These are phyloP conservation scores for Hydroisotoma schaefferi DNA, from an alignment of 2,888 invertebrate genomes.

Conservation along the genomic window DNA sequence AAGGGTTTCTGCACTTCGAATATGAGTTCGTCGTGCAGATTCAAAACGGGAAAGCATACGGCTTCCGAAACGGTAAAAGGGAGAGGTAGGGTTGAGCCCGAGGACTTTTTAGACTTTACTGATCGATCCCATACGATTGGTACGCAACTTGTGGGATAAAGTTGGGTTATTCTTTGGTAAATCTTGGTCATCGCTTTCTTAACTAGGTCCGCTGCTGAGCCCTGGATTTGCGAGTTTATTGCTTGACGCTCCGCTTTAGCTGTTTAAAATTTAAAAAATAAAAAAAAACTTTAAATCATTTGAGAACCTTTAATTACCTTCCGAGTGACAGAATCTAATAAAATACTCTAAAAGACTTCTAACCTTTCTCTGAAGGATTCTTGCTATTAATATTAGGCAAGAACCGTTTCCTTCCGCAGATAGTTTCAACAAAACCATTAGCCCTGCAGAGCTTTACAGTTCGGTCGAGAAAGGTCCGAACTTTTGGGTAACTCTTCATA, in stretches of 20 bases:
- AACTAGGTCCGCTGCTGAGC: conserved; percentile 92
- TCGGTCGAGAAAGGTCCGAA: conserved; percentile 62
- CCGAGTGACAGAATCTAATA: background rate
- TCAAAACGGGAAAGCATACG: conserved; percentile 70
- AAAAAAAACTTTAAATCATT: too few species aligned
- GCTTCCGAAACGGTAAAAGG: conserved; percentile 10
- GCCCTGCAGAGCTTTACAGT: conserved; percentile 64
- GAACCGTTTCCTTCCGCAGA: conserved; percentile 73
- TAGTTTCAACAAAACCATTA: conserved; percentile 77
- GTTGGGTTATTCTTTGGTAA: conserved; percentile 59
- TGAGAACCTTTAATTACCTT: background rate
- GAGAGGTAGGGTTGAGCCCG: conserved; percentile 30
- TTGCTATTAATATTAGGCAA: conserved; percentile 69
- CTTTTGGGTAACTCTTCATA: conserved; percentile 51
- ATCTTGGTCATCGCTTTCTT: conserved; percentile 84
- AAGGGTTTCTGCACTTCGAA: conserved; percentile 68
- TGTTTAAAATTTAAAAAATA: conserved; percentile 50
- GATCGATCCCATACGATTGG: conserved; percentile 25
- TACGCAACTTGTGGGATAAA: conserved; percentile 51
- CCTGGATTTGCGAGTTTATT: conserved; percentile 91
- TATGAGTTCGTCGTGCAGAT: conserved; percentile 94
- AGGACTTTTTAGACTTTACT: conserved; percentile 48
- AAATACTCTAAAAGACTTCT: background rate
- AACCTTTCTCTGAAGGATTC: conserved; percentile 61
- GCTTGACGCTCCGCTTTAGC: conserved; percentile 92